Percentiles rank a stretch among this genome's conserved stretches.
Evolutionary conservation across 2,797 vertebrate species (phyloP).

Genomic region (Hoplostethus atlanticus): DNA sequence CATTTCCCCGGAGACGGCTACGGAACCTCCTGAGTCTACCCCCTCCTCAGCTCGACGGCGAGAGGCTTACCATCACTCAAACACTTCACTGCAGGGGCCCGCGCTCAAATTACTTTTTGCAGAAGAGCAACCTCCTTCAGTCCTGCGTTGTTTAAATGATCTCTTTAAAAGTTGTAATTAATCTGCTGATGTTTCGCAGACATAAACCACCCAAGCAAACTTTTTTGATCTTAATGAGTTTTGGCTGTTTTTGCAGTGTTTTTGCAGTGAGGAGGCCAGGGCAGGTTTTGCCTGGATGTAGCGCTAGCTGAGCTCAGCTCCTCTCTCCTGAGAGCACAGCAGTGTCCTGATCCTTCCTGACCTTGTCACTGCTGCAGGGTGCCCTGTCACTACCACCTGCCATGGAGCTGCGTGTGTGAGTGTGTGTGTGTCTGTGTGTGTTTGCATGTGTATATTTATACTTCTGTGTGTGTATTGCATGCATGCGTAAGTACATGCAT

Average conservation of each 20-base stretch:
- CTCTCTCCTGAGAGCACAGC: constrained; percentile 57
- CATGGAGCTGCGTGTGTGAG: constrained; percentile 19
- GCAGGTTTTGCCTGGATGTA: constrained; percentile 23
- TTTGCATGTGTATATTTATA: constrained; percentile 8
- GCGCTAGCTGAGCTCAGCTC: constrained; percentile 69
- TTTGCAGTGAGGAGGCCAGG: background rate
- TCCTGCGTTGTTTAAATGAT: constrained; percentile 54
- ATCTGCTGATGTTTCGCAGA: constrained; percentile 46
- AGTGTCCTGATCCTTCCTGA: constrained; percentile 69
- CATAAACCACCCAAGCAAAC: constrained; percentile 25
- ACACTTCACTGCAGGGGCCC: constrained; percentile 70
- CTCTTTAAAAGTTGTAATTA: constrained; percentile 60
- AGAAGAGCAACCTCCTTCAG: constrained; percentile 39
- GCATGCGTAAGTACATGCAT: constrained; percentile 15
- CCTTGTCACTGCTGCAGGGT: constrained; percentile 72
- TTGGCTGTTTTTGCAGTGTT: constrained; percentile 25
- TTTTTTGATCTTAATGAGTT: constrained; percentile 51
- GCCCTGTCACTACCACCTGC: constrained; percentile 71
- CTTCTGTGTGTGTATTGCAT: constrained; percentile 12
- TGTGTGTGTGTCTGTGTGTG: constrained; percentile 13
- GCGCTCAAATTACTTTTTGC: constrained; percentile 52
- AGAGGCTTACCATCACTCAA: constrained; percentile 74
- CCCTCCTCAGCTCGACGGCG: constrained; percentile 49
- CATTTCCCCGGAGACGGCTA: constrained; percentile 73
- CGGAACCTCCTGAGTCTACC: constrained; percentile 65